Conservation (phyloP, 2,797 vertebrate species). For the Acomys russatus region DNA sequence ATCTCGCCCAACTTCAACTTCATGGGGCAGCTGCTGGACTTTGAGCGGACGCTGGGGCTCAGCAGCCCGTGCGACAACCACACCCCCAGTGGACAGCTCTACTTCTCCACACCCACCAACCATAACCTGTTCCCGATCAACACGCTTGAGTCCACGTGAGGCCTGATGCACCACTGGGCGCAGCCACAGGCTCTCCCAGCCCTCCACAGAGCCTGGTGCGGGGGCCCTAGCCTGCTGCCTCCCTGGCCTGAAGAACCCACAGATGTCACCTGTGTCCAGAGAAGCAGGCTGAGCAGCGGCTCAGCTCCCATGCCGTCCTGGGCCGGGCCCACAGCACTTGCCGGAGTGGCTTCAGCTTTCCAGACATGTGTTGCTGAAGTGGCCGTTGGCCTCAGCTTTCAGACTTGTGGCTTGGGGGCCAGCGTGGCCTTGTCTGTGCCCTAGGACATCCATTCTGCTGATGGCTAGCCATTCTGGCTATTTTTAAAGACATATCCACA, state of each 20-base stretch:
- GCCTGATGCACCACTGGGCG: neutral
- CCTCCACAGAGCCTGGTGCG: neutral
- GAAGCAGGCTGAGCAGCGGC: neutral
- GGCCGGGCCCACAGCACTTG: conserved; percentile 51
- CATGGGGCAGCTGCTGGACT: conserved; percentile 99
- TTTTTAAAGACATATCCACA: conserved; percentile 78
- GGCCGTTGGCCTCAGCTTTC: neutral
- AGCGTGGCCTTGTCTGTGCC: neutral
- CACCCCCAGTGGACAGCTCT: conserved; percentile 94
- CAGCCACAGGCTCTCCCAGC: neutral
- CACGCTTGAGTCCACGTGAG: conserved; percentile 98
- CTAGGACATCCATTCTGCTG: conserved; percentile 84
- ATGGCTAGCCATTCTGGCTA: conserved; percentile 83
- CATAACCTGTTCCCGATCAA: conserved; percentile 98
- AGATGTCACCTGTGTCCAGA: neutral
- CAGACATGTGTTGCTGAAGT: neutral
- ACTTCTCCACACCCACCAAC: conserved; percentile 98
- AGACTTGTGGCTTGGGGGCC: neutral
- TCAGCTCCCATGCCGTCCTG: neutral
- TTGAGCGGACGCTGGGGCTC: conserved; percentile 97
- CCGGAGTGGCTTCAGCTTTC: neutral
- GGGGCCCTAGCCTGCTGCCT: neutral
- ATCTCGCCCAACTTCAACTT: conserved; percentile 99
- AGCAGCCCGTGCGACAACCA: conserved; percentile 98
- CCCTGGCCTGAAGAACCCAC: conserved; percentile 1